Base-by-base conservation (phyloP, 2,797 vertebrate species). In the Danionella dracula region DNA sequence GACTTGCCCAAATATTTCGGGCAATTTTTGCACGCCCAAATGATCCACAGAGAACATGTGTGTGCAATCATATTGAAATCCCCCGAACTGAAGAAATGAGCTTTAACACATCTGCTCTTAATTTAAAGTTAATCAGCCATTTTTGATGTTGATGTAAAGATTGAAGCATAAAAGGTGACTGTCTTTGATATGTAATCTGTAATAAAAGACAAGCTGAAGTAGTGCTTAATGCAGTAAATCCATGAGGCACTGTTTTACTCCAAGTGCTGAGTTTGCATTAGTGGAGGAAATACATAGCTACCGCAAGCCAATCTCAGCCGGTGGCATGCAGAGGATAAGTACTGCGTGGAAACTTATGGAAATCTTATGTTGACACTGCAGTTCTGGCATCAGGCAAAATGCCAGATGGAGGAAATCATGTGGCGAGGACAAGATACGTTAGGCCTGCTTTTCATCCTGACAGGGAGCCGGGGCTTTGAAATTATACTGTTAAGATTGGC, bases 151-250 rank as follows among this genome's bases (percentile, higher is more conserved):
- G 23, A 6, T 27, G 23, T 6, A 55, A 55, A 11, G 38, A 16
- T n/a, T n/a, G 34, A 13, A 13, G 41, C 16, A 51, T 69, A 71
- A 50, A 67, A 61, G 66, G 44, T 5, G 51, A 56, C 13, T 19
- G 20, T 59, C 54, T 55, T 58, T 69, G 79, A 70, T 68, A 68
- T 72, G n/a, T n/a, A n/a, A n/a, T n/a, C n/a, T n/a, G n/a, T n/a
- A n/a, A n/a, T n/a, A n/a, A n/a, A n/a, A n/a, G n/a, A n/a, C n/a
- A 63, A 46, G 68, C 12, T 32, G 15, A 64, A 49, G 59, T 62
- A 31, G 45, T 46, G 20, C 23, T 42, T 63, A 40, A n/a, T 13
- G 19, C 12, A 1, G 12, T 2, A 10, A 32, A 46, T 60, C 65
- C 59, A 67, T 57, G 23, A 54, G 67, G 65, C 62, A 53, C 56